Evolutionary conservation across 1,140 invertebrate species (phyloP).

Genomic region (Latrodectus geometricus): DNA sequence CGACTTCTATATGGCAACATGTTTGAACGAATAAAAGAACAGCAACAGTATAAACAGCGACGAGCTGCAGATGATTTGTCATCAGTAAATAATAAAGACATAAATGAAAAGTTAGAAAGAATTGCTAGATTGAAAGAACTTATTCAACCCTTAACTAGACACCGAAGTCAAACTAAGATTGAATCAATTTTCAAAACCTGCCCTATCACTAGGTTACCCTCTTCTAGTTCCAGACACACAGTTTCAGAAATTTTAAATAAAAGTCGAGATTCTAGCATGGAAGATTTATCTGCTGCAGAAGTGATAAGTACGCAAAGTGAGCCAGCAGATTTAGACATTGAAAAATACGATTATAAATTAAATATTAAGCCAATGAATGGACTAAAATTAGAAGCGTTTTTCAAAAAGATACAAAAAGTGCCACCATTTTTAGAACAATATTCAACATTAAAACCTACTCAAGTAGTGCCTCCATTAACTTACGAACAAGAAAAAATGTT

Average conservation of each 20-base stretch:
- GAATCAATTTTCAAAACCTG: conserved; percentile 58
- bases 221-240: conserved; percentile 29
- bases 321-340: conserved; percentile 59
- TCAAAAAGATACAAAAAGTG: conserved; percentile 59
- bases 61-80: conserved; percentile 9
- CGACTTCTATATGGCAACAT: conserved; percentile 55
- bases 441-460: conserved; percentile 51
- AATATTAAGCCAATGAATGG: conserved; percentile 63
- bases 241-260: conserved; percentile 47
- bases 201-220: conserved; percentile 17
- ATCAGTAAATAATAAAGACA: conserved; percentile 8
- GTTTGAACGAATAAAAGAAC: conserved; percentile 58
- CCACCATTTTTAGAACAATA: conserved; percentile 60
- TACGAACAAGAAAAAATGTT: conserved; percentile 51
- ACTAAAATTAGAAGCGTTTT: conserved; percentile 61
- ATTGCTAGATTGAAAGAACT: conserved; percentile 52
- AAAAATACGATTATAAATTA: conserved; percentile 59
- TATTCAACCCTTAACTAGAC: conserved; percentile 42
- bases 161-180: conserved; percentile 47
- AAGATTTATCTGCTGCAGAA: conserved; percentile 55
- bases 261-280: conserved; percentile 48
- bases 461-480: conserved; percentile 54
- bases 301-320: conserved; percentile 60
- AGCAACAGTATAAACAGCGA: conserved; percentile 34
- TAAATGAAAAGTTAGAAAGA: conserved; percentile 48